Conservation (phyloP, 2,113 vertebrate genomes). For the Myrmecophaga tridactyla region DNA sequence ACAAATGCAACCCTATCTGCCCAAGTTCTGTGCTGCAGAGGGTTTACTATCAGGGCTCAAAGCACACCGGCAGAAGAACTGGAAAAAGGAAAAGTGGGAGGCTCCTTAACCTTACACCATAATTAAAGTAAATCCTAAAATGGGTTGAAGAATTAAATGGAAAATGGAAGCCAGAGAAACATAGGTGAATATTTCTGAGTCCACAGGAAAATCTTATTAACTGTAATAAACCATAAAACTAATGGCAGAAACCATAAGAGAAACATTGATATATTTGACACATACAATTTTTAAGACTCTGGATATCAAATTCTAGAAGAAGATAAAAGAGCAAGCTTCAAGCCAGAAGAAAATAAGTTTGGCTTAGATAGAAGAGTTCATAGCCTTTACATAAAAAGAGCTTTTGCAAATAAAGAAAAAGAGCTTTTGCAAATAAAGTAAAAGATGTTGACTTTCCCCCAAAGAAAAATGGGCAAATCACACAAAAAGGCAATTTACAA, state of each 20-base stretch:
- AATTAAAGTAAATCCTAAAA: background rate
- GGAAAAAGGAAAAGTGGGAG: too few species aligned
- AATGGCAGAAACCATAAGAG: background rate
- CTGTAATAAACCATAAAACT: background rate
- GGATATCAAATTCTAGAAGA: background rate
- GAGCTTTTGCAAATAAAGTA: background rate
- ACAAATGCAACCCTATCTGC: background rate
- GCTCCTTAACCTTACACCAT: fast-evolving
- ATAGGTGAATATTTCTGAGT: background rate
- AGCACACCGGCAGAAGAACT: fast-evolving
- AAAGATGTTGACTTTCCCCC: background rate
- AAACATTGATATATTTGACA: background rate
- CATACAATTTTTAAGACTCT: background rate
- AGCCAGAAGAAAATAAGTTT: background rate
- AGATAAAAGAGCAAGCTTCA: background rate
- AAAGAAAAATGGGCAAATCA: background rate
- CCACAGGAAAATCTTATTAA: background rate
- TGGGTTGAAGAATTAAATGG: background rate
- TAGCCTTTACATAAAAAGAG: background rate
- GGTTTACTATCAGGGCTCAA: fast-evolving
- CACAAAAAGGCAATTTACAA: background rate
- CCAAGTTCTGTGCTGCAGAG: background rate
- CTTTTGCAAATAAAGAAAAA: background rate
- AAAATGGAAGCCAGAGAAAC: background rate
- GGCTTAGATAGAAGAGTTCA: background rate